Percentiles rank a stretch among this genome's conserved stretches.
These are phyloP conservation scores for Hyaena hyaena DNA, from an alignment of 2,113 vertebrate species.

Conservation along the genomic window DNA sequence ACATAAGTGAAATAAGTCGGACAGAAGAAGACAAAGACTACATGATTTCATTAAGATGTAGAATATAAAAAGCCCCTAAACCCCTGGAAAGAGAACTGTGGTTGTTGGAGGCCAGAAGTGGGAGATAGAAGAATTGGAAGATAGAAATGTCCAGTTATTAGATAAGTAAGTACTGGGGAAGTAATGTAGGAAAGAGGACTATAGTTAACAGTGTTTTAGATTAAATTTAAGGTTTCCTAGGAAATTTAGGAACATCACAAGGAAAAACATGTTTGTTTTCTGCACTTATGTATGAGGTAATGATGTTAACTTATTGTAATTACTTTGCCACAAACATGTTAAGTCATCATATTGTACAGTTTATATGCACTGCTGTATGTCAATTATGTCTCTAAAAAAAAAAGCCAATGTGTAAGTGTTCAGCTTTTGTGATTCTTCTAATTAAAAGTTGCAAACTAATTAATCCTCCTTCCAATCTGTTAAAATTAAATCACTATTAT, in stretches of 20 bases:
- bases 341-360: background rate
- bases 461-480: background rate
- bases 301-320: background rate
- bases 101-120: background rate
- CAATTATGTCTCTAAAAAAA: background rate
- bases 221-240: background rate
- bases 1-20: background rate
- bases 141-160: background rate
- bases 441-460: background rate
- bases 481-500: background rate
- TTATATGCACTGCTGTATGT: background rate
- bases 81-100: background rate
- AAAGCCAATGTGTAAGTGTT: background rate
- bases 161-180: background rate
- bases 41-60: no score
- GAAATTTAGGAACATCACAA: background rate
- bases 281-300: background rate
- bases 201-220: background rate
- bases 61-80: background rate
- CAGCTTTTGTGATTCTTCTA: background rate
- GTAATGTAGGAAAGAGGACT: background rate
- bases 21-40: background rate
- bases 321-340: background rate
- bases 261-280: no score
- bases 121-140: background rate